Evolutionary conservation across 2,888 invertebrate genomes (phyloP), one percentile per base, ranked within the genome.

Genomic region (Monoplex corrugatus): DNA sequence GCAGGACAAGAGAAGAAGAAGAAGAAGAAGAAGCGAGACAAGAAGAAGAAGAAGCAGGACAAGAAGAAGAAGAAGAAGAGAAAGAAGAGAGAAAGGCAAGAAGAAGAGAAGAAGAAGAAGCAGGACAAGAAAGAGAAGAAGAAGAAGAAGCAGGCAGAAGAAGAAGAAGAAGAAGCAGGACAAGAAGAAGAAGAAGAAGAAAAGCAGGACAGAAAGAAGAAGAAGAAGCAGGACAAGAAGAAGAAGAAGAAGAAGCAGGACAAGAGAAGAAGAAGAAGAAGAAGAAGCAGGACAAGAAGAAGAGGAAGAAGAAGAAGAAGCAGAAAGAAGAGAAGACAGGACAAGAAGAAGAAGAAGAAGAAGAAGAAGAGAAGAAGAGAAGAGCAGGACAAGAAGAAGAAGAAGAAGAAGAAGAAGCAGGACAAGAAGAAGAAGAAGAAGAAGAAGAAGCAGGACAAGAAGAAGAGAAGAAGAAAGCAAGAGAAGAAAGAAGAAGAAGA

Each of bases 401-500:
- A 44, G 43, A 44, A 28, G 38, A 32, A 23, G 68, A 23, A 2
- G 8, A n/a, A 1, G 28, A 68, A n/a, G n/a, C n/a, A n/a, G n/a
- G n/a, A n/a, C n/a, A n/a, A n/a, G n/a, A n/a, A n/a, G n/a, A n/a
- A n/a, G n/a, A n/a, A n/a, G n/a, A n/a, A n/a, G n/a, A n/a, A 13
- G 35, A 35, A 32, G 32, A 78, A n/a, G 35, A 35, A 44, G 84
- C 40, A n/a, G 44, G 84, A 84, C 44, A 84, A 32, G 44, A 45
- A 44, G 44, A 45, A 45, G 19, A 45, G 32, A 45, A 2, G 84
- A 13, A 78, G 78, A 32, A n/a, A 78, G 32, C 23, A 35, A 44
- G 84, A 84, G n/a, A n/a, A 84, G 84, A 84, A 45, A 84, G 44
- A 84, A 45, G 32, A 32, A 45, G 84, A 44, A 45, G 32, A 45